Percentiles rank a stretch among this genome's conserved stretches.
Conservation (phyloP, 1,140 invertebrate species). For the Rhagoletis zephyria region DNA sequence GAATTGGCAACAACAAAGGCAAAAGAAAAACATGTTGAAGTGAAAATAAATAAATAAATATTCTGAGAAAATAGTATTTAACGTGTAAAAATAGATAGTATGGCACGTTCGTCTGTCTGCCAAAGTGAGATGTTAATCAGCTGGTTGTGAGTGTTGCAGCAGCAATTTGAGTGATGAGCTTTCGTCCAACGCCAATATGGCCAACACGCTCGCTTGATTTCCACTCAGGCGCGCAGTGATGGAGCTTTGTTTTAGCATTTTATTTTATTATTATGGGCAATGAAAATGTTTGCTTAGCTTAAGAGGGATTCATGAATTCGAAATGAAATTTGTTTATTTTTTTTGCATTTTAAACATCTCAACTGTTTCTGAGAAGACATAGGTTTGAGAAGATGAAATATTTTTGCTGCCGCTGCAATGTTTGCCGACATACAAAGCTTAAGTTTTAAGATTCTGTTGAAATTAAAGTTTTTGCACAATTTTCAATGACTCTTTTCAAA, state of each 20-base stretch:
- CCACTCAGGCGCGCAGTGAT: background rate
- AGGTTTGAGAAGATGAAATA: too few relatives aligned
- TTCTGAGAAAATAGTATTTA: slow-evolving; percentile 4
- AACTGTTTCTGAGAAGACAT: too few relatives aligned
- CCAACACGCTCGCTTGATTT: background rate
- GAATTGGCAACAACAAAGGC: background rate
- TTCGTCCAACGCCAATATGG: background rate
- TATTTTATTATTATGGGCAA: background rate
- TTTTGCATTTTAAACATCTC: too few relatives aligned
- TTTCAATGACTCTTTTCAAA: too few relatives aligned
- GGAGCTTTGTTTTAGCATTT: background rate
- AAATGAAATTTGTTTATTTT: too few relatives aligned
- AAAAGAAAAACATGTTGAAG: background rate
- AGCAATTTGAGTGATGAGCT: slow-evolving; percentile 14
- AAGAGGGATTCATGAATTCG: too few relatives aligned
- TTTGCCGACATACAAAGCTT: too few relatives aligned
- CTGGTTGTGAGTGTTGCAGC: background rate
- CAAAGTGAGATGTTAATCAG: background rate
- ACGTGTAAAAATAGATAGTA: background rate
- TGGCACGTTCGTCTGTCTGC: background rate
- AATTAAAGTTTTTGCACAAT: too few relatives aligned
- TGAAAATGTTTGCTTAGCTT: too few relatives aligned
- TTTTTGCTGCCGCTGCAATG: too few relatives aligned
- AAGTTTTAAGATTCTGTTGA: too few relatives aligned
- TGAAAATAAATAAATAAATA: slow-evolving; percentile 15